A percentile compares a stretch with the other conserved stretches of the same genome.
These are phyloP conservation scores for Isurus oxyrinchus DNA, from an alignment of 2,113 vertebrate genomes.

Conservation along the genomic window DNA sequence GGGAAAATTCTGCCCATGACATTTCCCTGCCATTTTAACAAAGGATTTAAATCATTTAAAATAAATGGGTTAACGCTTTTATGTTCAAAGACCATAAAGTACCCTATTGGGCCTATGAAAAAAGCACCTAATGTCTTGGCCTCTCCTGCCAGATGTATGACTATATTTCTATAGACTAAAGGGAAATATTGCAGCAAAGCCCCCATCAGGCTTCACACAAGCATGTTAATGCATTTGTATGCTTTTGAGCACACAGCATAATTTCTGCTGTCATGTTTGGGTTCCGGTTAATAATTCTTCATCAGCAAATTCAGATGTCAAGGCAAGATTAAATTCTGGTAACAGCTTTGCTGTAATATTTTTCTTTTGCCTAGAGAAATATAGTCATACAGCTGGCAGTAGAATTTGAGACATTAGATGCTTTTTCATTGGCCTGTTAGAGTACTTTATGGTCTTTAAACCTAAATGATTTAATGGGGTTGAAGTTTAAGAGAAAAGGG, in stretches of 20 bases:
- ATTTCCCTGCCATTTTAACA: neutral
- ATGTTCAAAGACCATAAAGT: no score
- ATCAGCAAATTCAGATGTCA: neutral
- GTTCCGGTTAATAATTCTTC: neutral
- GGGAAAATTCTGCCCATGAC: no score
- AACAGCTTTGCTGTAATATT: neutral
- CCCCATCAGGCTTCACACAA: neutral
- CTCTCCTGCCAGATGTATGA: no score
- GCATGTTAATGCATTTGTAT: neutral
- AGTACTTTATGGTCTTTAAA: neutral
- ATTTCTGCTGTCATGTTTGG: neutral
- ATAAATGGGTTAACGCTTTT: neutral
- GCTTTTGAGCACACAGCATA: neutral
- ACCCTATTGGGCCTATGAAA: no score
- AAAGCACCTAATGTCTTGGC: no score
- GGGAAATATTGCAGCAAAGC: no score
- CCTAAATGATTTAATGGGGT: slow-evolving; percentile 12
- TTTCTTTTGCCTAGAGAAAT: neutral
- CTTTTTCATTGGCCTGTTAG: neutral
- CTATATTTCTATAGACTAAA: no score
- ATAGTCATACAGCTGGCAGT: slow-evolving; percentile 4
- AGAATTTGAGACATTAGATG: neutral
- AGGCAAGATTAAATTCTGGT: slow-evolving; percentile 5
- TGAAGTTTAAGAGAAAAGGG: neutral
- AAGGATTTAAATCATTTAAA: neutral